phyloP scores from a whole-genome alignment of 2,113 vertebrate species.

The Ophiodon elongatus region DNA sequence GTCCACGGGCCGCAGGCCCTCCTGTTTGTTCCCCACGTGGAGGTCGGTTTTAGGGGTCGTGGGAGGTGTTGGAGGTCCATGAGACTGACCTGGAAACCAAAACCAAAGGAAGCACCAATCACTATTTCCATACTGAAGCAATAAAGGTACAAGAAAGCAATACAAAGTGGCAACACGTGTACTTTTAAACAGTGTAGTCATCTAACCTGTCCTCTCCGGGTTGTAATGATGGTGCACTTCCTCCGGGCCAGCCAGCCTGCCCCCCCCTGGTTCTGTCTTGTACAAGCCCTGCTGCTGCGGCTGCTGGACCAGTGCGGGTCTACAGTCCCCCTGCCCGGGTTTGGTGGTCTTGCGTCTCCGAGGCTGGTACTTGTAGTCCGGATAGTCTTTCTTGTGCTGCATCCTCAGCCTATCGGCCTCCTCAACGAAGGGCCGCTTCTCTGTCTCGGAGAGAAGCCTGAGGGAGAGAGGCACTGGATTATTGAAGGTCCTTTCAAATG shows the following conservation, averaged over 20 bases:
- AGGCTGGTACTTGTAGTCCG: constrained; percentile 96
- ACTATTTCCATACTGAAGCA: background rate
- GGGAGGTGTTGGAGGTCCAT: constrained; percentile 92
- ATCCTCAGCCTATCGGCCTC: constrained; percentile 92
- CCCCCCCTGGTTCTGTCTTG: constrained; percentile 81
- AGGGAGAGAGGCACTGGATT: background rate
- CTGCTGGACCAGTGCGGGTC: constrained; percentile 80
- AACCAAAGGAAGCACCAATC: background rate
- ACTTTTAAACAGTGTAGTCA: background rate
- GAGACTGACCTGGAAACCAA: constrained; percentile 86
- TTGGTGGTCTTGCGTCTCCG: constrained; percentile 90
- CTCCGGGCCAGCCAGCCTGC: constrained; percentile 47
- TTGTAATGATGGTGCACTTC: constrained; percentile 81
- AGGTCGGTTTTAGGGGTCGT: constrained; percentile 90
- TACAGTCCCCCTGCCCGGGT: constrained; percentile 84
- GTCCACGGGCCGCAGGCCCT: constrained; percentile 85
- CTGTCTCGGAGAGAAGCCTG: constrained; percentile 90
- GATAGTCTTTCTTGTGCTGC: constrained; percentile 95
- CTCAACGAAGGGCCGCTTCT: constrained; percentile 92
- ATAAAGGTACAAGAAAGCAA: background rate
- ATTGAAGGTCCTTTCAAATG: background rate
- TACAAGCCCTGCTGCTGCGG: constrained; percentile 76
- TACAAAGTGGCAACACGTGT: background rate
- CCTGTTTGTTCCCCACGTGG: constrained; percentile 85
- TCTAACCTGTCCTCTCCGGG: constrained; percentile 87